phyloP scores from a whole-genome alignment of 1,140 invertebrate genomes.

The Ylistrum balloti region DNA sequence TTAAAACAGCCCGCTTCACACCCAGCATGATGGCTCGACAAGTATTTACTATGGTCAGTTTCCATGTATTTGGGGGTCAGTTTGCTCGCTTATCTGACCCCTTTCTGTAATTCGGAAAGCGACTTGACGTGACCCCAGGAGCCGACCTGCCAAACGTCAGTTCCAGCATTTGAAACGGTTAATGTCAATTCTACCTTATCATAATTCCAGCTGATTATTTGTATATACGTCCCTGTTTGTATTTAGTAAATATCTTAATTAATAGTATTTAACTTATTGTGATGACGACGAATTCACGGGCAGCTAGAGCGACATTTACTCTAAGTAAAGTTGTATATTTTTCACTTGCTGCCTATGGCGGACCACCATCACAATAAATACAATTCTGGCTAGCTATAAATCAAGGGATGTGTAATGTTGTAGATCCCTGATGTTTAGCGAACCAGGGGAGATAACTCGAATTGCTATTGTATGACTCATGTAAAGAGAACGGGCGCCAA shows the following conservation, averaged over 20 bases:
- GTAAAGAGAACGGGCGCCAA: not conserved
- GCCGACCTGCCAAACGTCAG: not conserved
- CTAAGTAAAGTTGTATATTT: not conserved
- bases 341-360: not conserved
- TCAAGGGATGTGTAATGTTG: too few species aligned
- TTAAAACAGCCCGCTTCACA: not conserved
- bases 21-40: too few species aligned
- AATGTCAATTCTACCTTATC: conserved; percentile 7
- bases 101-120: not conserved
- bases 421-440: not conserved
- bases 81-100: not conserved
- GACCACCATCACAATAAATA: too few species aligned
- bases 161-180: not conserved
- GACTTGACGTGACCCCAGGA: not conserved
- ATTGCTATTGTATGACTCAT: not conserved
- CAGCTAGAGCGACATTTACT: not conserved
- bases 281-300: not conserved
- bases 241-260: not conserved
- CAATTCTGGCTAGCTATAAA: too few species aligned
- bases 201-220: not conserved
- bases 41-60: not conserved
- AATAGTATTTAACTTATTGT: not conserved
- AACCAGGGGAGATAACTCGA: conserved; percentile 10
- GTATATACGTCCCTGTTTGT: too few species aligned
- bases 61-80: not conserved